Percentiles rank a stretch among this genome's conserved stretches.
phyloP scores from a whole-genome alignment of 2,113 vertebrate species.

The Oryzias curvinotus region DNA sequence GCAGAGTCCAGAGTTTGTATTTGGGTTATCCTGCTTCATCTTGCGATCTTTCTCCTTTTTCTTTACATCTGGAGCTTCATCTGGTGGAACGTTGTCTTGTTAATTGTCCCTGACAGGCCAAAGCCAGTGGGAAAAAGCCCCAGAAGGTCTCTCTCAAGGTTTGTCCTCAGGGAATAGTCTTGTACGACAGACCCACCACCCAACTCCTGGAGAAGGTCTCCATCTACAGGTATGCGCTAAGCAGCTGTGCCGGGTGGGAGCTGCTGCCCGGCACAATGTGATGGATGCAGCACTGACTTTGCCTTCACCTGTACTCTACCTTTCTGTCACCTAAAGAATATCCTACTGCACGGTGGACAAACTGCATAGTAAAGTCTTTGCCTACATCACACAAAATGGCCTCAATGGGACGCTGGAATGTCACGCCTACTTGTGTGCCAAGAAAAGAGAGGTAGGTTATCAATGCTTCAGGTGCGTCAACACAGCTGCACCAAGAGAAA shows the following conservation, averaged over 20 bases:
- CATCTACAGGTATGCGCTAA: slow-evolving; percentile 86
- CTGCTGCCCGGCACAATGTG: too few relatives aligned
- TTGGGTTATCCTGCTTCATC: too few relatives aligned
- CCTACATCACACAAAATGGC: slow-evolving; percentile 92
- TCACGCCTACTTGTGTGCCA: slow-evolving; percentile 92
- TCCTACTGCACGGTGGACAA: slow-evolving; percentile 97
- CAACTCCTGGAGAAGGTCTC: slow-evolving; percentile 89
- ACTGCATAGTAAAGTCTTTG: slow-evolving; percentile 90
- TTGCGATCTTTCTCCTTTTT: too few relatives aligned
- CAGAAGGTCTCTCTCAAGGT: slow-evolving; percentile 89
- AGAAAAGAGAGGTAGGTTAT: slow-evolving; percentile 89
- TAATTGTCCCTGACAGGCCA: slow-evolving; percentile 75
- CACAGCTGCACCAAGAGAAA: too few relatives aligned
- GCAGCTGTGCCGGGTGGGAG: too few relatives aligned
- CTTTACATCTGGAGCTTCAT: too few relatives aligned
- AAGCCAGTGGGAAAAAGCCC: slow-evolving; percentile 91
- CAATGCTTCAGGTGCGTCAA: not conserved
- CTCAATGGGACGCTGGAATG: slow-evolving; percentile 90
- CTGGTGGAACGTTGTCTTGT: too few relatives aligned
- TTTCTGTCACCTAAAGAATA: slow-evolving; percentile 77
- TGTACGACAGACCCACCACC: slow-evolving; percentile 78
- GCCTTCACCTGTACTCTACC: not conserved
- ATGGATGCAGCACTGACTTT: not conserved
- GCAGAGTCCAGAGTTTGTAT: too few relatives aligned
- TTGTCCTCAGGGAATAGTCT: slow-evolving; percentile 86